phyloP scores from a whole-genome alignment of 1,140 invertebrate genomes.

The Drosophila oshimai region DNA sequence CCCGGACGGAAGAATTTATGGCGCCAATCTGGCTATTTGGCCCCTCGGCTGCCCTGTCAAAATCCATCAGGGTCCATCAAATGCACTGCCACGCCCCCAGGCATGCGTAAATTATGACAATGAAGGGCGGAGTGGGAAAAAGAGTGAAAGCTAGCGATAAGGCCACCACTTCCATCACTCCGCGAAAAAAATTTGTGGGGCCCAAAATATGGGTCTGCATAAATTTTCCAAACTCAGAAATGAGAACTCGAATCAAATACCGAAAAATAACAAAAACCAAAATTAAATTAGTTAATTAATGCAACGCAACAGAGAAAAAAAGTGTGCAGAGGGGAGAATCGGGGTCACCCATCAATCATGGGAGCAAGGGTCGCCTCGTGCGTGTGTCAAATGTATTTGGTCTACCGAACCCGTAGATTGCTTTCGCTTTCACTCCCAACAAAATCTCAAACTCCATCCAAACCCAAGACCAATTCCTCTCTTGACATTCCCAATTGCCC shows the following conservation, averaged over 20 bases:
- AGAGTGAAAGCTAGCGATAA: conserved; percentile 69
- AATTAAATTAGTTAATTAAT: conserved; percentile 80
- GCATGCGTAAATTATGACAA: conserved; percentile 67
- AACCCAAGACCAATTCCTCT: conserved; percentile 9
- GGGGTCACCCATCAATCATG: conserved; percentile 70
- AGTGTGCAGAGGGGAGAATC: background rate
- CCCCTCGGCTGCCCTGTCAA: conserved; percentile 30
- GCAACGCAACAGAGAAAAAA: conserved; percentile 35
- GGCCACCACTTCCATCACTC: conserved; percentile 8
- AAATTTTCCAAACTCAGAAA: conserved; percentile 35
- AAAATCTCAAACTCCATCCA: conserved; percentile 2
- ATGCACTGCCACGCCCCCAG: conserved; percentile 27
- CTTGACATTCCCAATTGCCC: conserved; percentile 65
- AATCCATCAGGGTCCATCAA: conserved; percentile 67
- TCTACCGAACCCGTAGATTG: conserved; percentile 35
- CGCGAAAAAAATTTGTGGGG: conserved; percentile 21
- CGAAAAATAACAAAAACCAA: conserved; percentile 53
- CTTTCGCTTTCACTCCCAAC: conserved; percentile 59
- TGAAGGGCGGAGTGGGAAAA: conserved; percentile 8
- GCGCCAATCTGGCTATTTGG: conserved; percentile 1
- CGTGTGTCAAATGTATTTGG: conserved; percentile 56
- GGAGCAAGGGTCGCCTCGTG: conserved; percentile 45
- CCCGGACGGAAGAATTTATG: conserved; percentile 40
- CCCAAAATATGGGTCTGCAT: conserved; percentile 44
- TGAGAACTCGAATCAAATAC: conserved; percentile 45